These are phyloP conservation scores for Oreocharis arfaki DNA, from an alignment of 2,113 vertebrate species.

Conservation along the genomic window DNA sequence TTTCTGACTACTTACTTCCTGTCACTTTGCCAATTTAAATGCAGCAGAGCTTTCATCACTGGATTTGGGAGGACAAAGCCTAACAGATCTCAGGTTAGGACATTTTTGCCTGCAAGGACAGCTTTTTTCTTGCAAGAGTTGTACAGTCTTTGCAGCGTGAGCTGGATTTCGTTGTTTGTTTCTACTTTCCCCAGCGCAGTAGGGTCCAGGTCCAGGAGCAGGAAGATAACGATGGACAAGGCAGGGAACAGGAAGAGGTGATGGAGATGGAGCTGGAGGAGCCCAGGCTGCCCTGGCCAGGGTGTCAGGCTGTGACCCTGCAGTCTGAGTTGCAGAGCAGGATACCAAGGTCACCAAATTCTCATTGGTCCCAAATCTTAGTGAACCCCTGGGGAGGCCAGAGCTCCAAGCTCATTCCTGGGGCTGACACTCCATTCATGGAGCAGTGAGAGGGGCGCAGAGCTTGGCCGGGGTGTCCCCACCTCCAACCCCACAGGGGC, in stretches of 20 bases:
- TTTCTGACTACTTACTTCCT: constrained; percentile 39
- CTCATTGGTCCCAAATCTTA: background rate
- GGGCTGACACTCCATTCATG: accelerated
- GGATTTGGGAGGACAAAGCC: constrained; percentile 45
- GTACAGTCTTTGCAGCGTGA: background rate
- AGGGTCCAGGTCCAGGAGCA: background rate
- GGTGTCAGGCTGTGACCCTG: background rate
- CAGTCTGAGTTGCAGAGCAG: background rate
- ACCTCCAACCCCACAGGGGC: background rate
- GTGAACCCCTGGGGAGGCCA: accelerated
- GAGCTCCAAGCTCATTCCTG: accelerated
- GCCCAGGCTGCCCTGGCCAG: background rate
- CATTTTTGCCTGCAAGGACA: constrained; percentile 3
- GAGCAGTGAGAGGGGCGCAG: background rate
- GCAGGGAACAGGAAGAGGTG: background rate
- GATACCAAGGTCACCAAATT: background rate
- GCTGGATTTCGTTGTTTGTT: background rate
- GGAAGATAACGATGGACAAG: background rate
- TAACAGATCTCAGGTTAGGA: background rate
- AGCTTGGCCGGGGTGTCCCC: background rate
- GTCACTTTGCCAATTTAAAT: constrained; percentile 42
- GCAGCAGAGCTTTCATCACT: constrained; percentile 8
- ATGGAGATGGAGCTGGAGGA: background rate
- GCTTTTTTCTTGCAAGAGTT: background rate
- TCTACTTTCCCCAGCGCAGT: background rate